These are phyloP conservation scores for Tapirus indicus DNA, from an alignment of 2,797 vertebrate species.

Conservation along the genomic window DNA sequence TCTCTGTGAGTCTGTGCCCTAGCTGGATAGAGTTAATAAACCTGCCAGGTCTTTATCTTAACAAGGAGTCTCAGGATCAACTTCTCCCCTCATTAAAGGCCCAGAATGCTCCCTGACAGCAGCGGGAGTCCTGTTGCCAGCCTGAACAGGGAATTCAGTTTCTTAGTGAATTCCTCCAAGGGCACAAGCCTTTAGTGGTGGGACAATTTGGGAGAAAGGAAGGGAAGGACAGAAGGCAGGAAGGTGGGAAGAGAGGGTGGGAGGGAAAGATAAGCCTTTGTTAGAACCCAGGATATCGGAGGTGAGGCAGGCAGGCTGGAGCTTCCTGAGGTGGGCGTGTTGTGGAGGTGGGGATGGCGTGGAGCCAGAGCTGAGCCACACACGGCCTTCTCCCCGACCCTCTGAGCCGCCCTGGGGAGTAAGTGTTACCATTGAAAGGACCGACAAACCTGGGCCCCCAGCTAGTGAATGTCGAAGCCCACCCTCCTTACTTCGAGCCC, in stretches of 20 bases:
- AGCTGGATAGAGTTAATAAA: slow-evolving; percentile 82
- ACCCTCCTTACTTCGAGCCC: neutral
- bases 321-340: neutral
- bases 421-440: neutral
- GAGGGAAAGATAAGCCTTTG: neutral
- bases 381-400: neutral
- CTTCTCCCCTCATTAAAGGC: slow-evolving; percentile 77
- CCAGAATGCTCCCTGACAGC: slow-evolving; percentile 68
- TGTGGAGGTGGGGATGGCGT: accelerated
- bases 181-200: neutral
- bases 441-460: neutral
- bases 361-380: neutral
- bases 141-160: neutral
- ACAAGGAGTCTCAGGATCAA: slow-evolving; percentile 76
- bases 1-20: slow-evolving; percentile 61
- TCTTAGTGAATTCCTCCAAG: slow-evolving; percentile 24
- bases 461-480: neutral
- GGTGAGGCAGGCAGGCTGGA: neutral
- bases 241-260: accelerated
- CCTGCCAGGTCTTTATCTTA: slow-evolving; percentile 79
- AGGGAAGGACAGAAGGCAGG: accelerated
- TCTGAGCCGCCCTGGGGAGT: neutral
- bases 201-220: neutral
- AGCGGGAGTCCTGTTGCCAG: slow-evolving; percentile 49
- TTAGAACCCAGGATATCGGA: neutral